These are phyloP conservation scores for Urosaurus nigricauda DNA, from an alignment of 2,797 vertebrate genomes.

Conservation along the genomic window DNA sequence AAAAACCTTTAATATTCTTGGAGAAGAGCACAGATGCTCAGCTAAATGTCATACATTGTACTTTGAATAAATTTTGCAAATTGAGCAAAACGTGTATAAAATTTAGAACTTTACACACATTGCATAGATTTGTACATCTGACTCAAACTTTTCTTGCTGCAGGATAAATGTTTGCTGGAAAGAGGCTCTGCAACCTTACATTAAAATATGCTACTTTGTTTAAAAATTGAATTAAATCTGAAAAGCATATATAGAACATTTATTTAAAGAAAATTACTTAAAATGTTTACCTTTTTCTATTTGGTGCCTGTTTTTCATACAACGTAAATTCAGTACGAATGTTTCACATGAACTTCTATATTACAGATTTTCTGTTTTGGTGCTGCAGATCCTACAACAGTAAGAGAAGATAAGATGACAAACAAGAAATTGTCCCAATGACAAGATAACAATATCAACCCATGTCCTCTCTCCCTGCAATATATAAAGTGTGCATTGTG, in stretches of 20 bases:
- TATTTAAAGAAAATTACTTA: not conserved
- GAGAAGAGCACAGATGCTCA: not conserved
- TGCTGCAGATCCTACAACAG: slow-evolving; percentile 2
- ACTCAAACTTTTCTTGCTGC: not conserved
- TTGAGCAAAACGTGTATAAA: slow-evolving; percentile 8
- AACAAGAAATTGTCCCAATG: not conserved
- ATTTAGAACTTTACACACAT: not conserved
- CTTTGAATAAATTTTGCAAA: slow-evolving; percentile 14
- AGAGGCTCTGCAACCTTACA: not conserved
- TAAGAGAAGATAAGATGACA: not conserved
- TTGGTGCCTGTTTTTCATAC: not conserved
- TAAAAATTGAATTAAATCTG: not conserved
- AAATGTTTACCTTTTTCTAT: slow-evolving; percentile 6
- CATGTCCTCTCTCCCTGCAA: not conserved
- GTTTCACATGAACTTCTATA: not conserved
- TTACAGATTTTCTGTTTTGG: not conserved
- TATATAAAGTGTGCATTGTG: not conserved
- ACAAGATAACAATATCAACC: not conserved
- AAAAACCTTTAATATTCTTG: not conserved
- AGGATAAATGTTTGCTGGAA: not conserved
- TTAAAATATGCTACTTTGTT: not conserved
- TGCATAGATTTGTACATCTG: not conserved
- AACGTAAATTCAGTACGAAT: not conserved
- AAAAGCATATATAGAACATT: not conserved
- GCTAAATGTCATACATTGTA: not conserved